These are phyloP conservation scores for Orchesella cincta DNA, from an alignment of 1,140 invertebrate species.

Conservation along the genomic window DNA sequence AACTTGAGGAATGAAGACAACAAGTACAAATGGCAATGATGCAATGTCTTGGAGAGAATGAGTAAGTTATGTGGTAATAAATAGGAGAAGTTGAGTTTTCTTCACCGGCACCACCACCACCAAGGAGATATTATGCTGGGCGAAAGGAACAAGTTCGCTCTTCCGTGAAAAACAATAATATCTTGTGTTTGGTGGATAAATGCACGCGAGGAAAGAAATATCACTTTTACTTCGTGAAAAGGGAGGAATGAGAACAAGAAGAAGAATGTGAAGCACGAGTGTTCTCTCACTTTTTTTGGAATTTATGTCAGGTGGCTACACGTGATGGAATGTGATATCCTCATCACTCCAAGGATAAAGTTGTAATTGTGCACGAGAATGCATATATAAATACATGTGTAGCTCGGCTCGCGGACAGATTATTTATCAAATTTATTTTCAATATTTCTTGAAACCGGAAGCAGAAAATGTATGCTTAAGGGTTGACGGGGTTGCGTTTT, in stretches of 20 bases:
- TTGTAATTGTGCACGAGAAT: too few species aligned
- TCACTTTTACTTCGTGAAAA: not conserved
- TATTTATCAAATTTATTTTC: too few species aligned
- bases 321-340: conserved; percentile 15
- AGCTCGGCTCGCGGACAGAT: too few species aligned
- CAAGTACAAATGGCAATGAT: conserved; percentile 18
- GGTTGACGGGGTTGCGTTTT: too few species aligned
- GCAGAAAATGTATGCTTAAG: too few species aligned
- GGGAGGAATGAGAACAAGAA: not conserved
- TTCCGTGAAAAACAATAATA: conserved; percentile 29
- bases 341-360: too few species aligned
- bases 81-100: not conserved
- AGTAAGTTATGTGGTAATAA: too few species aligned
- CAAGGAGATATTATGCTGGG: not conserved
- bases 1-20: conserved; percentile 14
- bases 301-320: conserved; percentile 27
- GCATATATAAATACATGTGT: too few species aligned
- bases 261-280: not conserved
- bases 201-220: not conserved
- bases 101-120: not conserved
- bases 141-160: not conserved
- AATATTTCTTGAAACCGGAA: too few species aligned
- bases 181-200: not conserved
- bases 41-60: not conserved
- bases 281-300: not conserved